A percentile compares a stretch with the other conserved stretches of the same genome.
phyloP scores from a whole-genome alignment of 2,888 invertebrate species.

The Coenonympha glycerion region DNA sequence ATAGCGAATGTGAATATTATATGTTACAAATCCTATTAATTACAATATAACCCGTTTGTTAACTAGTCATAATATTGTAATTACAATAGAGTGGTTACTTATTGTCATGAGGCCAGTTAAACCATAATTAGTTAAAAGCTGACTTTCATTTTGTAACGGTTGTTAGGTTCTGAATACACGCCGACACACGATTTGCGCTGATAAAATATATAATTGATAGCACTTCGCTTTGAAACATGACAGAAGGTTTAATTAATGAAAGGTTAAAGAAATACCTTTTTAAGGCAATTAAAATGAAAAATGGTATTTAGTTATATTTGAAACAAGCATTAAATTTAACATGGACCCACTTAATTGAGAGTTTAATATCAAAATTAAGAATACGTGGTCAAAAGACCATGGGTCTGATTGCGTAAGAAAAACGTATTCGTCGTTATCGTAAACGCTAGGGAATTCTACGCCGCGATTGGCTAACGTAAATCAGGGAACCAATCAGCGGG shows the following conservation, averaged over 20 bases:
- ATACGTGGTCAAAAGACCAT: no score
- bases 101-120: slow-evolving; percentile 39
- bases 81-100: slow-evolving; percentile 45
- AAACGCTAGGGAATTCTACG: no score
- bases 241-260: background rate
- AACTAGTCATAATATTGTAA: no score
- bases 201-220: slow-evolving; percentile 15
- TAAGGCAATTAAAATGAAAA: background rate
- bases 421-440: no score
- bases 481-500: no score
- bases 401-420: no score
- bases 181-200: slow-evolving; percentile 16
- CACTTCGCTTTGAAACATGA: background rate
- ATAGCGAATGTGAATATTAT: no score
- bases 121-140: slow-evolving; percentile 39
- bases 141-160: slow-evolving; percentile 26
- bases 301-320: background rate
- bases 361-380: no score
- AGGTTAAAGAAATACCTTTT: background rate
- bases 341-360: no score
- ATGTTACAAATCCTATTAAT: no score
- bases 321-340: background rate
- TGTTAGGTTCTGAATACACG: slow-evolving; percentile 32
- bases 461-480: no score
- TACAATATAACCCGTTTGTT: no score